These are phyloP conservation scores for Lophura swinhoii DNA, from an alignment of 2,797 vertebrate species.

Conservation along the genomic window DNA sequence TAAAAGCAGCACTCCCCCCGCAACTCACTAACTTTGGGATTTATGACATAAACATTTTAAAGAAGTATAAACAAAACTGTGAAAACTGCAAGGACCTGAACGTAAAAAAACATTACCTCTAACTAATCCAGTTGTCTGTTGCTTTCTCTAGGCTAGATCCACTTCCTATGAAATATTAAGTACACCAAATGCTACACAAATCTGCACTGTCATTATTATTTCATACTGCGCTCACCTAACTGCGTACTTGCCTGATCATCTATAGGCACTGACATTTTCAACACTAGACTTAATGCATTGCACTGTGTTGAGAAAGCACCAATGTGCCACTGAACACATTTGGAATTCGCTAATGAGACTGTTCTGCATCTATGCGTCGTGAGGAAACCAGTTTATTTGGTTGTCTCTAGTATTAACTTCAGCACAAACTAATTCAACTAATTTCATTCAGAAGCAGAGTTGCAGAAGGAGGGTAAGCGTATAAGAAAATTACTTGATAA, in stretches of 20 bases:
- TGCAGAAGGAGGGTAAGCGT: not conserved
- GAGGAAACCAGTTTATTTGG: not conserved
- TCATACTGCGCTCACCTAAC: conserved; percentile 22
- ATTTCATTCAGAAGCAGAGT: conserved; percentile 28
- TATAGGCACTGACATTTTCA: conserved; percentile 37
- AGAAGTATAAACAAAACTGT: not conserved
- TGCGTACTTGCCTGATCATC: not conserved
- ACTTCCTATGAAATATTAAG: conserved; percentile 51
- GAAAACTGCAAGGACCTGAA: not conserved
- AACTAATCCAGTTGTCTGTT: not conserved
- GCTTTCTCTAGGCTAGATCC: not conserved
- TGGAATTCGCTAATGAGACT: not conserved
- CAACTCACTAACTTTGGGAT: not conserved
- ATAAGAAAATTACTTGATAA: not conserved
- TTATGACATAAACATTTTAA: not conserved
- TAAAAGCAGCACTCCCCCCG: not conserved
- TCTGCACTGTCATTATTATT: conserved; percentile 43
- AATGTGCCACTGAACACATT: not conserved
- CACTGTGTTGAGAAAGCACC: conserved; percentile 1
- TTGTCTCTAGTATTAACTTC: not conserved
- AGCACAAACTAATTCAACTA: conserved; percentile 6
- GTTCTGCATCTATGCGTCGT: not conserved
- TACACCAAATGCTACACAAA: conserved; percentile 14
- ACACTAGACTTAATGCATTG: not conserved
- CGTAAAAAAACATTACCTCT: not conserved